Base-by-base conservation (phyloP, 2,888 invertebrate genomes). In the Ophioninae sp. region DNA sequence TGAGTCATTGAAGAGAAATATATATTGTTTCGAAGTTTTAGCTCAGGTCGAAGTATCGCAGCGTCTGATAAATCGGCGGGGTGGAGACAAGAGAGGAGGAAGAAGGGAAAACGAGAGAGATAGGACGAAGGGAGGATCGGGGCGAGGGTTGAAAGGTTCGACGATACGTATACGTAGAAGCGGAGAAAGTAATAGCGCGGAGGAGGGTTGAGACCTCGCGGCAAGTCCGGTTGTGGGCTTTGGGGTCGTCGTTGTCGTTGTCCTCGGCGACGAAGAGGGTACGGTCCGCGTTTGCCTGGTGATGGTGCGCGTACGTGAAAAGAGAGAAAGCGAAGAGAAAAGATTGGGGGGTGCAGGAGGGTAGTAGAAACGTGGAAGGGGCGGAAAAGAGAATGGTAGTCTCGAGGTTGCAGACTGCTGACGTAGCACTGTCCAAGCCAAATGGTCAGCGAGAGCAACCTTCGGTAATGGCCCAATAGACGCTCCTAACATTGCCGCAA, bases 381-480 rank as follows among this genome's bases (percentile, higher is more conserved):
- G 84, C 80, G 74, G 85, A 82, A 57, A n/a, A 72, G 76, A 74
- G 72, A 64, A 62, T 76, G 64, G 81, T 78, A 83, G 85, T 77
- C 83, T 83, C 84, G 82, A 79, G 81, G 75, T 73, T 80, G 82
- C 82, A 90, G 89, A 91, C 89, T 91, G 93, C 92, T 93, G 92
- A 93, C 93, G 91, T 88, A 85, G 92, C 92, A 90, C 85, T 90
- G 91, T 89, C 89, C 92, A 91, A 91, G 92, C 92, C 92, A 91
- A 91, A 91, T 88, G 88, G 88, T 88, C 92, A 91, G 90, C 91
- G 84, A 84, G 84, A 88, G 79, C 79, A 74, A 89, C 89, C 89
- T 88, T 89, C 89, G 90, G 91, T 92, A 93, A 92, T 93, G 92
- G 93, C 91, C 92, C 92, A 91, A 93, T 92, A 91, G 92, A 92